phyloP scores from a whole-genome alignment of 1,140 invertebrate species.

The Drosophila seguyi region DNA sequence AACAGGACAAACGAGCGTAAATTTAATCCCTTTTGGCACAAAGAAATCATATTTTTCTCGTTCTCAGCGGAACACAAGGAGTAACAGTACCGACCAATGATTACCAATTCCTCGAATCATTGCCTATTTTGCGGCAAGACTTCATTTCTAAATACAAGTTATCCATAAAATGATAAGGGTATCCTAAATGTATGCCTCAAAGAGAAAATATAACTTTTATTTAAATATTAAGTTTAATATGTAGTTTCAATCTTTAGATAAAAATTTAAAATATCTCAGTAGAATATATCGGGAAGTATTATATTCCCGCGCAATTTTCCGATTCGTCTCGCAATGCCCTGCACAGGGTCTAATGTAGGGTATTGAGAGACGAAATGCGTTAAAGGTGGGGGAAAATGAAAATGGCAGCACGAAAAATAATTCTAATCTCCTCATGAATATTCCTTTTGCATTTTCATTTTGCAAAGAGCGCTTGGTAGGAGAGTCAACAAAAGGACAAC shows the following conservation, averaged over 20 bases:
- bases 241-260: background rate
- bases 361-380: slow-evolving; percentile 46
- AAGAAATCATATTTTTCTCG: slow-evolving; percentile 76
- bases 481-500: slow-evolving; percentile 62
- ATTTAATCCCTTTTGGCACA: slow-evolving; percentile 82
- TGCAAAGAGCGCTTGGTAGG: slow-evolving; percentile 62
- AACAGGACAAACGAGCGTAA: slow-evolving; percentile 73
- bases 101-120: background rate
- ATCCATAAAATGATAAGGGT: background rate
- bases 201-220: background rate
- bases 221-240: no score
- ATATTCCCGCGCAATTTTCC: background rate
- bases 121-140: background rate
- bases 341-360: slow-evolving; percentile 6
- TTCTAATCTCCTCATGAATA: slow-evolving; percentile 85
- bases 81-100: background rate
- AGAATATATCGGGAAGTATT: no score
- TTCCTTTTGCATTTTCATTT: slow-evolving; percentile 84
- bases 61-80: slow-evolving; percentile 21
- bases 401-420: slow-evolving; percentile 84
- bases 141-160: no score
- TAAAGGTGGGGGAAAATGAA: slow-evolving; percentile 72
- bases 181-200: no score
- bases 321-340: no score
- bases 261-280: no score